Base-by-base conservation (phyloP, 1,140 invertebrate genomes). In the Caerostris darwini region DNA sequence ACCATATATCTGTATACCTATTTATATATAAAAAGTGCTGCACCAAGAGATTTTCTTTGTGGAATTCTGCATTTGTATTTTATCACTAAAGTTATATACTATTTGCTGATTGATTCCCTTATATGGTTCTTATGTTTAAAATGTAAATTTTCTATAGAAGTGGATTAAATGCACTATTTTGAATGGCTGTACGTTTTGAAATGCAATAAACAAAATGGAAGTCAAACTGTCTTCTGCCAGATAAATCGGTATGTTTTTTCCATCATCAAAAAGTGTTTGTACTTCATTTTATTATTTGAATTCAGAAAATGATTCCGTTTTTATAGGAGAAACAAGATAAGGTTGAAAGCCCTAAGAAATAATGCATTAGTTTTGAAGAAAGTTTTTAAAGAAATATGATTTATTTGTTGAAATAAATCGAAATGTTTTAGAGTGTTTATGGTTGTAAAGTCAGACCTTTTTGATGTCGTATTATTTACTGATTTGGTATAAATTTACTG, bases 11-110 rank as follows among this genome's bases (percentile, higher is more conserved):
- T 56, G 8, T 53, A 83, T 83, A 83, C 54, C 53, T 83, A 56
- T 83, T 56, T 83, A 56, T 83, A 83, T 83, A 88, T 67, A 88
- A 7, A 88, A 58, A 85, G 19, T 88, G 50, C 86, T 14, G 61
- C 77, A 19, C 77, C 50, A 5, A 64, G 56, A 5, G 83, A 7
- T 59, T 61, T 34, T 56, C 53, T 83, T 57, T 83, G 5, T 34
- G 83, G 57, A 85, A 85, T 50, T 54, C 77, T 53, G 54, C 77
- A 34, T 54, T 8, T 85, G 57, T 50, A 8, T 56, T 85, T 17
- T 34, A 6, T 85, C 57, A 10, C 56, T 58, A 57, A n/a, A 85
- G 54, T 77, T 85, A 85, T 58, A 58, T n/a, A n/a, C 10, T 34
- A 34, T 34, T 85, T 85, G 58, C 56, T 85, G 54, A 85, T 85